Evolutionary conservation across 2,797 vertebrate species (phyloP).

Genomic region (Acipenser oxyrinchus): DNA sequence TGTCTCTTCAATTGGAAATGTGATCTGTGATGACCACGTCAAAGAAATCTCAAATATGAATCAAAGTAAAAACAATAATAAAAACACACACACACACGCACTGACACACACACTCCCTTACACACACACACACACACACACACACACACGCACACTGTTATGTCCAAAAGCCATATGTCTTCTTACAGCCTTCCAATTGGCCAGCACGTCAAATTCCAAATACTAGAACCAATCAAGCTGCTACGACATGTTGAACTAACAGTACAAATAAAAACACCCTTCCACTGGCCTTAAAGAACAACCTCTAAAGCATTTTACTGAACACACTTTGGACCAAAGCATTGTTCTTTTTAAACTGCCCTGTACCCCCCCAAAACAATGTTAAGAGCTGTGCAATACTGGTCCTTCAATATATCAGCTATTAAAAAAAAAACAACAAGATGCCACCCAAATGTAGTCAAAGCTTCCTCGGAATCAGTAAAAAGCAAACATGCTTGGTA

Average conservation of each 20-base stretch:
- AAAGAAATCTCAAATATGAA: slow-evolving; percentile 4
- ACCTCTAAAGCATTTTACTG: background rate
- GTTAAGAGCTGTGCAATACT: slow-evolving; percentile 4
- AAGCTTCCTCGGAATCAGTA: slow-evolving; percentile 17
- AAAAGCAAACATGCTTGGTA: slow-evolving; percentile 39
- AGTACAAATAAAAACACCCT: slow-evolving; percentile 21
- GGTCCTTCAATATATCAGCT: slow-evolving; percentile 4
- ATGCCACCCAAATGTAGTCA: slow-evolving; percentile 8
- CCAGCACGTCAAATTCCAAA: slow-evolving; percentile 12
- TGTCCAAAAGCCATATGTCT: slow-evolving; percentile 19
- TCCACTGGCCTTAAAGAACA: slow-evolving; percentile 20
- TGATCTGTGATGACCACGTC: slow-evolving; percentile 3
- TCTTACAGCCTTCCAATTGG: slow-evolving; percentile 1
- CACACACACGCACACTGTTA: slow-evolving; percentile 11
- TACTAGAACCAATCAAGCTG: slow-evolving; percentile 7
- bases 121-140: background rate
- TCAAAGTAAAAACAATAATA: slow-evolving; percentile 18
- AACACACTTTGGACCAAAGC: background rate
- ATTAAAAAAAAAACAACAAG: slow-evolving; percentile 8
- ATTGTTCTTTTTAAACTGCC: slow-evolving; percentile 1
- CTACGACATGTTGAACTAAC: slow-evolving; percentile 14
- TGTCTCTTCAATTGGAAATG: slow-evolving; percentile 6
- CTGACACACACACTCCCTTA: background rate
- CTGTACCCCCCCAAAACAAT: background rate
- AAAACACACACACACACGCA: background rate